Conservation (phyloP, 2,797 vertebrate species). For the Siniperca undulata region DNA sequence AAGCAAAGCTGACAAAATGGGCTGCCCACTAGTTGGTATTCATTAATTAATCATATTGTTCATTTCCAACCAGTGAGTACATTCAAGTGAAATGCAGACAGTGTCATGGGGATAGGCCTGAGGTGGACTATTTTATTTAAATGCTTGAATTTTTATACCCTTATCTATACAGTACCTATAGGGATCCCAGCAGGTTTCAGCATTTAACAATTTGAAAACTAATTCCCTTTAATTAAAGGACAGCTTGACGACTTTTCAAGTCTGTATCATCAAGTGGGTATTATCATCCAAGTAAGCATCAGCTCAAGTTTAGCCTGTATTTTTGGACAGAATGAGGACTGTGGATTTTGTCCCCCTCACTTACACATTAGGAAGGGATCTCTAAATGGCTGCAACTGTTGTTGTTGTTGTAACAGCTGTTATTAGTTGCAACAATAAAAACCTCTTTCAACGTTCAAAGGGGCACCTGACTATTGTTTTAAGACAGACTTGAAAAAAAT, state of each 20-base stretch:
- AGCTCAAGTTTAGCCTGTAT: neutral
- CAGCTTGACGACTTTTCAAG: neutral
- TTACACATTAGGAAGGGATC: neutral
- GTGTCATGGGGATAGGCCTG: conserved; percentile 19
- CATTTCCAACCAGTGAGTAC: conserved; percentile 49
- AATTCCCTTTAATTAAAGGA: neutral
- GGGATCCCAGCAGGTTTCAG: conserved; percentile 11
- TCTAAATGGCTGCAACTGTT: neutral
- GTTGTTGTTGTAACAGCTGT: too few relatives aligned
- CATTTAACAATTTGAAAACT: conserved; percentile 19
- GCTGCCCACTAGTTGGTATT: conserved; percentile 40
- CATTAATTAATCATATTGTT: conserved; percentile 70
- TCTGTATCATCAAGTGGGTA: neutral
- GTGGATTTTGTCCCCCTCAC: neutral
- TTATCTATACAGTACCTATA: conserved; percentile 3
- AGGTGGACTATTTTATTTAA: conserved; percentile 47
- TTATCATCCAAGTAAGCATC: neutral
- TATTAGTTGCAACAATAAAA: neutral
- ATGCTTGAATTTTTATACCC: conserved; percentile 12
- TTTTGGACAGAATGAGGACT: neutral
- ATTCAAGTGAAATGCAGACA: conserved; percentile 50
- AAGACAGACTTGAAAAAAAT: neutral
- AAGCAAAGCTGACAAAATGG: conserved; percentile 57
- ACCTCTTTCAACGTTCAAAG: neutral
- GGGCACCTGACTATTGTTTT: neutral